Base-by-base conservation (phyloP, 2,888 invertebrate species). In the Heliconius ethilla region DNA sequence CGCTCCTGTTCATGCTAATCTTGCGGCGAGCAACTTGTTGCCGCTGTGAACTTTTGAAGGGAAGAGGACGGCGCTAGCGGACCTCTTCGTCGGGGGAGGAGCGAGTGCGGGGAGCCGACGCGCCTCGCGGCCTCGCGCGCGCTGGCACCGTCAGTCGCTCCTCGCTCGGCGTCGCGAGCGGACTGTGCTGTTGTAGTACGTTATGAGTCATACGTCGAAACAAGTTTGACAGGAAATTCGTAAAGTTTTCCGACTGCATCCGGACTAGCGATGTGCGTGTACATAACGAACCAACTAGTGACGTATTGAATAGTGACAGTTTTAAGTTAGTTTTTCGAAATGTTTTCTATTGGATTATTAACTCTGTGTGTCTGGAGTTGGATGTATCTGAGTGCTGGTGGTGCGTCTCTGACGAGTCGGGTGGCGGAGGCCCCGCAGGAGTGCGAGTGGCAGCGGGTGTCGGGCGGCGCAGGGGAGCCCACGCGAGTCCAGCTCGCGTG, bases 391-490 rank as follows among this genome's bases (percentile, higher is more conserved):
- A 87, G 90, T 84, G 89, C 90, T 85, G 84, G 90, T 87, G 91
- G 93, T 83, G 92, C 93, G 79, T 93, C 94, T 83, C 86, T 94
- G 88, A 94, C 94, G 82, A 93, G 92, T 83, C 92, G 95, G 82
- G 93, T 94, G 87, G 95, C 96, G 84, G 96, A 96, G 88, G 95
- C 96, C 79, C 96, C 97, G 82, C 95, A 95, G 89, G 96, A 96
- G 89, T 97, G 97, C 92, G 96, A 96, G 89, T 96, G 97, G 97
- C 95, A 95, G 89, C 94, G 95, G 79, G 94, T 94, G 86, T 94
- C 94, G 77, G 92, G 92, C 79, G 94, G 91, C 85, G 91, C 91
- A 82, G 95, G 95, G 88, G 95, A 95, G 89, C 88, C 94, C 88
- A 89, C 95, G 89, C 87, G 95, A 90, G 94, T 95, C 83, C 94